Conservation (phyloP, 1,140 invertebrate genomes). For the Megalopta genalis region DNA sequence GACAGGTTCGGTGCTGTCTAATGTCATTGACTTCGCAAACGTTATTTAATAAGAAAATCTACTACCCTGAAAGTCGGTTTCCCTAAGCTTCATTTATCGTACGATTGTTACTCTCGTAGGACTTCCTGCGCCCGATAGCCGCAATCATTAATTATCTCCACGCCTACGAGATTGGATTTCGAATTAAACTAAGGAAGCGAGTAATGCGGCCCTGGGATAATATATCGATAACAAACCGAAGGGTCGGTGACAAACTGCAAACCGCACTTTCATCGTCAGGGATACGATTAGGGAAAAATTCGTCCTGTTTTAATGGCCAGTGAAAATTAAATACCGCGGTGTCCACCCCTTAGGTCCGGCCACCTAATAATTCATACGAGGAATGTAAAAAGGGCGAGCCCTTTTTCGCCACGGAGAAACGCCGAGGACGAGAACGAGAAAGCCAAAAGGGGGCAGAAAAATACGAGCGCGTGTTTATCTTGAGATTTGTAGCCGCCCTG, state of each 20-base stretch:
- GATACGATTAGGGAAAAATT: conserved; percentile 68
- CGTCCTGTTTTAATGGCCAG: conserved; percentile 65
- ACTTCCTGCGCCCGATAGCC: not conserved
- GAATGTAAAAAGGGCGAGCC: conserved; percentile 70
- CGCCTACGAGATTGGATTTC: conserved; percentile 1
- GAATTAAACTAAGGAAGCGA: conserved; percentile 42
- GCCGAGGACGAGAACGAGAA: conserved; percentile 48
- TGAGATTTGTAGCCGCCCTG: conserved; percentile 76
- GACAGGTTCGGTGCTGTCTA: too few species aligned
- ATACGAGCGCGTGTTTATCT: conserved; percentile 74
- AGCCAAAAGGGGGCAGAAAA: conserved; percentile 65
- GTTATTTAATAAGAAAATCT: too few species aligned
- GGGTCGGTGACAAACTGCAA: conserved; percentile 66
- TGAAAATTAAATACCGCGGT: conserved; percentile 73
- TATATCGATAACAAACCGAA: conserved; percentile 61
- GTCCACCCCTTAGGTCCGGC: conserved; percentile 68
- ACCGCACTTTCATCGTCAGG: conserved; percentile 67
- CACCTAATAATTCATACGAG: conserved; percentile 72
- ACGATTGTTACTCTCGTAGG: not conserved
- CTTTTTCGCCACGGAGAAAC: conserved; percentile 29
- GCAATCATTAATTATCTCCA: not conserved
- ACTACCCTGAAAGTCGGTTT: not conserved
- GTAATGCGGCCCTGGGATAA: conserved; percentile 29
- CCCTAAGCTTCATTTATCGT: not conserved
- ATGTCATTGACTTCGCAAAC: too few species aligned